Evolutionary conservation across 2,888 invertebrate species (phyloP).

Genomic region (Lissocephala sabroskyi): DNA sequence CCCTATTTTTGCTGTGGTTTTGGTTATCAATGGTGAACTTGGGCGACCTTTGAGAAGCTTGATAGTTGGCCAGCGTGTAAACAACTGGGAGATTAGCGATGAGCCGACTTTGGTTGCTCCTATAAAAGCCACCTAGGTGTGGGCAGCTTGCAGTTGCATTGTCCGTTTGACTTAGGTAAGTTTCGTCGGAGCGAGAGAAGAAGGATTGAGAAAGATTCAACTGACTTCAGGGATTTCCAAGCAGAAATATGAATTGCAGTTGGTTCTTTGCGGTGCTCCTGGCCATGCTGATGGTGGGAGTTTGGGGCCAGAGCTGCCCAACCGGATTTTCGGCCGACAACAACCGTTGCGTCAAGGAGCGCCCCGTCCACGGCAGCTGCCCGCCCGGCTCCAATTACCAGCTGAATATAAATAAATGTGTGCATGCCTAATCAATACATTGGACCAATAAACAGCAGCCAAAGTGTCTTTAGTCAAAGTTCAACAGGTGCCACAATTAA

Average conservation of each 20-base stretch:
- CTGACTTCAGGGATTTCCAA: no score
- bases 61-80: no score
- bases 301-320: constrained; percentile 34
- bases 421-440: constrained; percentile 30
- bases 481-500: constrained; percentile 58
- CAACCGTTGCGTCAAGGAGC: constrained; percentile 41
- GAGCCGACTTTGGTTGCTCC: no score
- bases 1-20: no score
- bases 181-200: neutral
- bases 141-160: neutral
- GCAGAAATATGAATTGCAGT: constrained; percentile 16
- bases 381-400: constrained; percentile 51
- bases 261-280: constrained; percentile 38
- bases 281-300: constrained; percentile 23
- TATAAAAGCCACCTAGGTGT: constrained; percentile 31
- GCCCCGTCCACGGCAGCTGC: constrained; percentile 60
- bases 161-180: neutral
- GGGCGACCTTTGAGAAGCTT: no score
- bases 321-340: constrained; percentile 33
- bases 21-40: no score
- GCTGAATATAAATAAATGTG: constrained; percentile 51
- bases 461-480: constrained; percentile 38
- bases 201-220: constrained; percentile 1
- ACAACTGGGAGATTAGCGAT: no score
- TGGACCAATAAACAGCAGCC: no score